Conservation (phyloP, 2,113 vertebrate genomes). For the Falcunculus frontatus region DNA sequence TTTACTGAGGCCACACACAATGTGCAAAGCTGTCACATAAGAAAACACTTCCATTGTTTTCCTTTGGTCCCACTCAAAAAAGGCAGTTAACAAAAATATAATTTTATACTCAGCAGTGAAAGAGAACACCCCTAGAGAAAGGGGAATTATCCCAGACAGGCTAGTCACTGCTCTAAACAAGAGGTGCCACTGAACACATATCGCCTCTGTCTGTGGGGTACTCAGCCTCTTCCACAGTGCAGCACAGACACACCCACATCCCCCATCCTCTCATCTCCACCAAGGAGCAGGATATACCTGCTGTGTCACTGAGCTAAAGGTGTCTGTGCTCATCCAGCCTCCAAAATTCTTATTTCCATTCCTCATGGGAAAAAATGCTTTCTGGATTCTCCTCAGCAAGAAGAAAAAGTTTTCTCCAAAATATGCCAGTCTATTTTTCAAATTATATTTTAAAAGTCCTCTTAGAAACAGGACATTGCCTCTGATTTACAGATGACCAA, state of each 20-base stretch:
- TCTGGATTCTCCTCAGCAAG: neutral
- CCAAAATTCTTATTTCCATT: neutral
- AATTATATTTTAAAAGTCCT: neutral
- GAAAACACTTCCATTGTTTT: neutral
- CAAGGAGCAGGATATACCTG: neutral
- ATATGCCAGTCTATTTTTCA: neutral
- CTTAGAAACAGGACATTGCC: neutral
- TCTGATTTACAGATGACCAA: neutral
- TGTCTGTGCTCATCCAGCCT: neutral
- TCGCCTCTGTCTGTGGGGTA: neutral
- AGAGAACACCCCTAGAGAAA: neutral
- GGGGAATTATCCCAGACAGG: neutral
- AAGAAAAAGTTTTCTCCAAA: neutral
- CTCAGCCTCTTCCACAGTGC: neutral
- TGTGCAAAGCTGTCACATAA: neutral
- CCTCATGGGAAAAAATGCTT: neutral
- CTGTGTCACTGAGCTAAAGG: rapidly evolving
- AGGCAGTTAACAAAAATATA: neutral
- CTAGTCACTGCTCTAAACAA: neutral
- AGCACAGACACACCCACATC: neutral
- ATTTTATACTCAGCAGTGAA: neutral
- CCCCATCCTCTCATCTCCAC: neutral
- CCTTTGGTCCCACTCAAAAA: neutral
- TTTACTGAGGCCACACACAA: neutral
- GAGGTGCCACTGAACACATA: neutral